Evolutionary conservation across 2,888 invertebrate species (phyloP), one percentile per base, ranked within the genome.

Genomic region (Lypha dubia): DNA sequence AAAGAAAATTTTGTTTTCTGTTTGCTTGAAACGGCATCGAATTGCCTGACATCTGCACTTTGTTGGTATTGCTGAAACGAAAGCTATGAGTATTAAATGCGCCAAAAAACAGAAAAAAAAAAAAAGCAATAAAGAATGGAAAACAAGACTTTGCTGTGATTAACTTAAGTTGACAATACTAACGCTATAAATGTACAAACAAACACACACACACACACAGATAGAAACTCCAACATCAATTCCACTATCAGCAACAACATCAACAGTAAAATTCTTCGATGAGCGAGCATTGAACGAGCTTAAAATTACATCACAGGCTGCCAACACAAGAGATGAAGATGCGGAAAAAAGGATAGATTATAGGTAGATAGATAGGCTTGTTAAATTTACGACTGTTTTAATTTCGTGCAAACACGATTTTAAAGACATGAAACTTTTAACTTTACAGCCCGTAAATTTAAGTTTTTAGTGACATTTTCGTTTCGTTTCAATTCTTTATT

Each of bases 91-190:
- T 49, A 22, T 81, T 70, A 82, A 81, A 71, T 74, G 58, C 49
- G 73, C 68, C 28, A 73, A 63, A 74, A 79, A 35, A 13, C 28
- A 70, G 53, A 63, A 46, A 79, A 35, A 13, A 38, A 70, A 60
- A 63, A 46, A 44, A 13, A 28, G 15, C 0, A 15, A n/a, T 0
- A 38, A 11, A n/a, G 7, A 41, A 22, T 22, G 24, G 68, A 74
- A 49, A 62, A 68, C 60, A 75, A 62, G 53, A 60, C 63, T 77
- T 77, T 79, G 44, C 77, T 70, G 84, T 81, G 84, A 81, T 81
- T 84, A 84, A 81, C 70, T 81, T 79, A 65, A 79, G 77, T 77
- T 84, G 80, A 84, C 84, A 84, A 62, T 76, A 63, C 38, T 49
- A 75, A 79, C 41, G 75, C 46, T 79, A 17, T 5, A 73, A 68